Evolutionary conservation across 2,888 invertebrate species (phyloP).

Genomic region (Hirtodrosophila confusa): DNA sequence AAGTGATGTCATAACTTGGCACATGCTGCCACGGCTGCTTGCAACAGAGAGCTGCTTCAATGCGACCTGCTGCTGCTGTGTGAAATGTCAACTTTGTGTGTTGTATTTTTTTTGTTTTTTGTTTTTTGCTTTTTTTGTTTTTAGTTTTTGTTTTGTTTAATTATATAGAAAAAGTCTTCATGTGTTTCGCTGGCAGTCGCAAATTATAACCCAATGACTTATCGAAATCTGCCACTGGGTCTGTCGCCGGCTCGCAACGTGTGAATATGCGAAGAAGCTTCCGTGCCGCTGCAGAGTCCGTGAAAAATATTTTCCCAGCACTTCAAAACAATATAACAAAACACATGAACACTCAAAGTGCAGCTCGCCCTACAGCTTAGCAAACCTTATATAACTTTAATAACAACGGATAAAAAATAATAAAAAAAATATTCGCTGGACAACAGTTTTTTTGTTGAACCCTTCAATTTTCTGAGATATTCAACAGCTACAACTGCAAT

Average conservation of each 20-base stretch:
- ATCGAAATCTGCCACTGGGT: constrained; percentile 75
- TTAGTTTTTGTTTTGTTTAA: constrained; percentile 59
- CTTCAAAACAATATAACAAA: constrained; percentile 34
- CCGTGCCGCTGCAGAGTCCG: constrained; percentile 58
- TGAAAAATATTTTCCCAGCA: constrained; percentile 75
- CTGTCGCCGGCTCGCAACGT: constrained; percentile 43
- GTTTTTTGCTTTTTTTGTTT: constrained; percentile 27
- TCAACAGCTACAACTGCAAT: constrained; percentile 11
- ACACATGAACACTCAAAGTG: constrained; percentile 13
- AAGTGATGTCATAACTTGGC: constrained; percentile 76
- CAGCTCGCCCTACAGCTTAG: constrained; percentile 32
- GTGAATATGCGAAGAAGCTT: constrained; percentile 61
- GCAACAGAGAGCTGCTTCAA: constrained; percentile 56
- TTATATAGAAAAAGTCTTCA: constrained; percentile 76
- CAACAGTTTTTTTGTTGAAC: constrained; percentile 25
- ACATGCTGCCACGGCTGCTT: constrained; percentile 73
- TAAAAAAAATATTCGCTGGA: constrained; percentile 24
- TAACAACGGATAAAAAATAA: constrained; percentile 14
- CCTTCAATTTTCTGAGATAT: constrained; percentile 43
- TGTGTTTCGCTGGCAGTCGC: constrained; percentile 43
- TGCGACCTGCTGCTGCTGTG: constrained; percentile 67
- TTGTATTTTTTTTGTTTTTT: constrained; percentile 15
- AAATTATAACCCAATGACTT: constrained; percentile 79
- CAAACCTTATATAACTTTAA: constrained; percentile 47
- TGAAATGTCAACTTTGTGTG: constrained; percentile 74